phyloP scores from a whole-genome alignment of 2,797 vertebrate genomes.

The Myripristis murdjan region DNA sequence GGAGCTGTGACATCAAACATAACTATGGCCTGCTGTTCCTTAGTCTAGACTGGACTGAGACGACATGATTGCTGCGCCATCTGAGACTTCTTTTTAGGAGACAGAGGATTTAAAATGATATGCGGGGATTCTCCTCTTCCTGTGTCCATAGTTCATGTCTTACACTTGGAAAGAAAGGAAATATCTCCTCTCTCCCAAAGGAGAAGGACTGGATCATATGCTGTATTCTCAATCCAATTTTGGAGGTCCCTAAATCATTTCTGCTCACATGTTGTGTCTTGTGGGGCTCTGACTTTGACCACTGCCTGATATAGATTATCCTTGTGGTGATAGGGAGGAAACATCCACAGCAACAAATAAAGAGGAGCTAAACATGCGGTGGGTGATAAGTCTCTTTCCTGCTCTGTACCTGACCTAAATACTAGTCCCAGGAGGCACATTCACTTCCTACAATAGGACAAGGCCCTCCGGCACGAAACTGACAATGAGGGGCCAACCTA shows the following conservation, averaged over 20 bases:
- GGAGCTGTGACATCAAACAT: conserved; percentile 22
- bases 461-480: conserved; percentile 38
- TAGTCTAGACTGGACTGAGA: conserved; percentile 49
- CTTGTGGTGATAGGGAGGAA: conserved; percentile 49
- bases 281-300: conserved; percentile 41
- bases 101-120: conserved; percentile 51
- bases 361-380: conserved; percentile 49
- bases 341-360: conserved; percentile 53
- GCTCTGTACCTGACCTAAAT: conserved; percentile 71
- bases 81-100: conserved; percentile 39
- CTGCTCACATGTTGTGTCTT: conserved; percentile 36
- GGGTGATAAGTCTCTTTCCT: conserved; percentile 56
- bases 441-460: conserved; percentile 60
- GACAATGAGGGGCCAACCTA: conserved; percentile 39
- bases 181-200: conserved; percentile 46
- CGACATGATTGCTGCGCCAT: conserved; percentile 39
- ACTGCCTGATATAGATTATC: conserved; percentile 52
- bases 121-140: conserved; percentile 49
- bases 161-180: conserved; percentile 44
- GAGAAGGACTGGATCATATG: conserved; percentile 56
- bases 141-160: conserved; percentile 35
- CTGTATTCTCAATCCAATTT: conserved; percentile 36
- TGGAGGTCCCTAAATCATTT: conserved; percentile 54
- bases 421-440: conserved; percentile 51
- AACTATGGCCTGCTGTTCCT: conserved; percentile 4